A percentile compares a stretch with the other conserved stretches of the same genome.
Evolutionary conservation across 2,888 invertebrate species (phyloP).

Genomic region (Saturnia pavonia): DNA sequence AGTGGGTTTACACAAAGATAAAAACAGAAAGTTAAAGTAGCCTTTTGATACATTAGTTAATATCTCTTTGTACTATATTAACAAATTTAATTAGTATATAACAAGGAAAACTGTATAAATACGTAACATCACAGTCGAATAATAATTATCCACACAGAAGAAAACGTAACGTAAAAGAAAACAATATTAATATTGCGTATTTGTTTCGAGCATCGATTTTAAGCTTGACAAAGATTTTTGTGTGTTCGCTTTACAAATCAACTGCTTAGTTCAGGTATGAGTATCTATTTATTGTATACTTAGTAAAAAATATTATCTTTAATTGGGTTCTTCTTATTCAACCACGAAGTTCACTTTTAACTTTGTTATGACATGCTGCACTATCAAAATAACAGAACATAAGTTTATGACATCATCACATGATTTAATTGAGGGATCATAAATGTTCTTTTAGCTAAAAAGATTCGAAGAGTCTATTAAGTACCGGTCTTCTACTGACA

Average conservation of each 20-base stretch:
- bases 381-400: background rate
- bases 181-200: background rate
- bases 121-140: background rate
- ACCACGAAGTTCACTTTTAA: no score
- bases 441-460: background rate
- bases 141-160: background rate
- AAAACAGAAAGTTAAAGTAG: no score
- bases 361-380: background rate
- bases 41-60: background rate
- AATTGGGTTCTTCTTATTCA: no score
- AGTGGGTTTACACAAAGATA: no score
- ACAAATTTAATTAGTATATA: background rate
- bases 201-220: background rate
- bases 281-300: background rate
- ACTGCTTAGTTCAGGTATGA: background rate
- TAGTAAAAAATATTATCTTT: no score
- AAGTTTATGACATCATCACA: no score
- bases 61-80: background rate
- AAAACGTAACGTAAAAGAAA: no score
- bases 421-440: background rate
- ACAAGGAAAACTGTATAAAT: background rate
- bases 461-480: background rate
- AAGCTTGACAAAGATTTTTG: background rate
- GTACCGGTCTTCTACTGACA: background rate
- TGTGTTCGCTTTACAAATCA: background rate